Evolutionary conservation across 1,140 invertebrate species (phyloP), one percentile per base, ranked within the genome.

Genomic region (Cecropterus lyciades): DNA sequence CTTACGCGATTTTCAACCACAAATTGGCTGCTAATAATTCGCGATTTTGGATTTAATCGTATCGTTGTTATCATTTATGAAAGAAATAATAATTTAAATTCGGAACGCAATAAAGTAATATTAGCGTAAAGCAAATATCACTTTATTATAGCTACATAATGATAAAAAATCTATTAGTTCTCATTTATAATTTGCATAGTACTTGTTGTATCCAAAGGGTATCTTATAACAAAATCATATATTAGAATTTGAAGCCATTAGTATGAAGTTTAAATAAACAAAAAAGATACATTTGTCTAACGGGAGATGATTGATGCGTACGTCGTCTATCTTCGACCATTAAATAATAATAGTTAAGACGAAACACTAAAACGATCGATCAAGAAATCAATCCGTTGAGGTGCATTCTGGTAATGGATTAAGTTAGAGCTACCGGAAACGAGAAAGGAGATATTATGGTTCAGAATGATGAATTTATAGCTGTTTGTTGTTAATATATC

Each of bases 281-380:
- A 45, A 17, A 74, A 73, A 79, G 56, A 68, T 76, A 80, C 78
- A 80, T 83, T 89, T 87, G 80, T 87, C 77, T 72, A 73, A 70
- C 62, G 70, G 73, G 70, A 77, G 72, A 86, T 87, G 87, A 89
- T 89, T 82, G 87, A 89, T 89, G 82, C 66, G 56, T 65, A 65
- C 69, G 64, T 72, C 76, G 71, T 68, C 69, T 85, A 87, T 87
- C 85, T 84, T 69, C 62, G 70, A 62, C 84, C 87, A 89, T 89
- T 89, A 89, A 86, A 83, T 89, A 86, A 85, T 87, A 89, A 87
- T 89, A 87, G 85, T 85, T 85, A 82, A 84, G 74, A 75, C 75
- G 73, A 72, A 76, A 78, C 75, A 70, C 60, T 67, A 56, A 70
- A 77, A 67, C 74, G 75, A 89, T 89, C 86, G 77, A 85, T 89